Base-by-base conservation (phyloP, 2,888 invertebrate genomes). In the Nomada ruficornis region DNA sequence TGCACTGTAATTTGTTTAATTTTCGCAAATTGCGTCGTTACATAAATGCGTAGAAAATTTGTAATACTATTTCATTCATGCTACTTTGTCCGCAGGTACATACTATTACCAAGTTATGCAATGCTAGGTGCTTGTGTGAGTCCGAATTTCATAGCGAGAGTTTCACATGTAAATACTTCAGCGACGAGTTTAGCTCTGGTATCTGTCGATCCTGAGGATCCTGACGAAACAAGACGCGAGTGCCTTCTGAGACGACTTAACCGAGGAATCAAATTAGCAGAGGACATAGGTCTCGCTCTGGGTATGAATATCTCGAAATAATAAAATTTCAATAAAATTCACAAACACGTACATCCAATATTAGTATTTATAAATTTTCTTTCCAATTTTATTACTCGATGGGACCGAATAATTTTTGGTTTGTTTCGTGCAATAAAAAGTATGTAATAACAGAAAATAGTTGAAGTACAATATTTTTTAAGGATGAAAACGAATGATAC, bases 261-360 rank as follows among this genome's bases (percentile, higher is more conserved):
- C 57, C 85, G 93, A 57, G 91, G 90, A 29, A 89, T 93, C 73
- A 93, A 92, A 84, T 86, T 93, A 29, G 93, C 93, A 18, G 93
- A 93, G 80, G 93, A 93, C 47, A 84, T 92, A 75, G 93, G 93
- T 29, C 90, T 93, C n/a, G 93, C 93, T 52, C 80, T 93, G 70
- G 93, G 93, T 88, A 85, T 2, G 75, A 50, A 63, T 23, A 13
- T 47, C 59, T n/a, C n/a, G 29, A n/a, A 26, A 63, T 7, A 7
- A 20, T 23, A 1, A 36, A 36, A 36, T 36, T 36, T 36, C 36
- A 36, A 36, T 36, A 36, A 36, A 36, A 36, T 36, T 36, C 36
- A 36, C 36, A 36, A 36, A 36, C 7, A 36, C 36, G 36, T 36
- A 7, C 7, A 36, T 36, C 1, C 9, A 36, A 0, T 0, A 36